Evolutionary conservation across 2,797 vertebrate genomes (phyloP).

Genomic region (Sebastes baramenuke): DNA sequence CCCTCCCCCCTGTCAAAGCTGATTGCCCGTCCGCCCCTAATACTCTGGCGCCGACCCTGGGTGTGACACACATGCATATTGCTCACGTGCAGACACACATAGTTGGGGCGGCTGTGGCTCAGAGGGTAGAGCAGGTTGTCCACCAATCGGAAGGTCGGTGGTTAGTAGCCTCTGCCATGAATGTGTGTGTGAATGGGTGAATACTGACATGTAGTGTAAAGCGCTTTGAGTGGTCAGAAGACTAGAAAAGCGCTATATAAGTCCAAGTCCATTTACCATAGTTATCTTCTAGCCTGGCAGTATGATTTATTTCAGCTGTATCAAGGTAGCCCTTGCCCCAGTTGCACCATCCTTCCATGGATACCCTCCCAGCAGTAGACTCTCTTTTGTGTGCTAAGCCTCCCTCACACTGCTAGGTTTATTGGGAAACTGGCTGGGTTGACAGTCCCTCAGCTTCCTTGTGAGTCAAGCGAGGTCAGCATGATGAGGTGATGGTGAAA

Average conservation of each 20-base stretch:
- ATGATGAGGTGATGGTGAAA: conserved; percentile 25
- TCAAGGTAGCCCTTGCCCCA: conserved; percentile 46
- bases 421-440: conserved; percentile 44
- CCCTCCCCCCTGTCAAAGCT: too few species aligned
- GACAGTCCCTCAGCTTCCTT: conserved; percentile 6
- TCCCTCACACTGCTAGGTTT: conserved; percentile 45
- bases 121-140: too few species aligned
- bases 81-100: neutral
- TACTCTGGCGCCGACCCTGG: too few species aligned
- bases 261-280: neutral
- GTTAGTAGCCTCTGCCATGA: too few species aligned
- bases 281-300: conserved; percentile 2
- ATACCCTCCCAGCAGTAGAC: conserved; percentile 37
- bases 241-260: too few species aligned
- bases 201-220: too few species aligned
- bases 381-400: conserved; percentile 47
- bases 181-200: too few species aligned
- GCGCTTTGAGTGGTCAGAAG: too few species aligned
- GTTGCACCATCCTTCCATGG: conserved; percentile 43
- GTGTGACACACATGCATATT: neutral
- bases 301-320: conserved; percentile 27
- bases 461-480: conserved; percentile 13
- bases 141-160: too few species aligned
- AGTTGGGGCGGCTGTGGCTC: too few species aligned
- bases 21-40: too few species aligned